Evolutionary conservation across 2,888 invertebrate genomes (phyloP).

Genomic region (Smittia sp.): DNA sequence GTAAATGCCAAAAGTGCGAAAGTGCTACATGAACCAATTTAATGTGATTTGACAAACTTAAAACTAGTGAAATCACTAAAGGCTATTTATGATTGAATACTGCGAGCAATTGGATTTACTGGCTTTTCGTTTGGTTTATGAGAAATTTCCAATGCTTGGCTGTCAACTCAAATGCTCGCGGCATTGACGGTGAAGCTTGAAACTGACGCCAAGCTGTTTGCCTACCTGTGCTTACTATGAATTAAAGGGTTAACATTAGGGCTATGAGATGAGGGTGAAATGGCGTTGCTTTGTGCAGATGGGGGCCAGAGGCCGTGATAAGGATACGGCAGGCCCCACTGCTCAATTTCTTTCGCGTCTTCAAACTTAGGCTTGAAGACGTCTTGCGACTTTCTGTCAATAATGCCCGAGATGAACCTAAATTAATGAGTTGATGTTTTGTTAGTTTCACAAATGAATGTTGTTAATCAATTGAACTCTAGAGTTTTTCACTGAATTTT

Average conservation of each 20-base stretch:
- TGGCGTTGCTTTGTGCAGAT: constrained; percentile 50
- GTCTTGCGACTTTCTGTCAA: constrained; percentile 57
- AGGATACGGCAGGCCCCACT: constrained; percentile 62
- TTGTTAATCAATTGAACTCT: too few relatives aligned
- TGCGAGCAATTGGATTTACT: too few relatives aligned
- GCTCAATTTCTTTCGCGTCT: constrained; percentile 61
- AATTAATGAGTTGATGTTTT: neutral
- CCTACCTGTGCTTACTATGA: constrained; percentile 45
- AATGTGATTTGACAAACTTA: too few relatives aligned
- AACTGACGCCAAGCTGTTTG: neutral
- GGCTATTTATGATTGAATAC: too few relatives aligned
- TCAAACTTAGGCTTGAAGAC: constrained; percentile 52
- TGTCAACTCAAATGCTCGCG: too few relatives aligned
- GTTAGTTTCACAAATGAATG: too few relatives aligned
- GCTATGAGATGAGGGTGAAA: constrained; percentile 50
- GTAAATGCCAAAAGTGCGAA: too few relatives aligned
- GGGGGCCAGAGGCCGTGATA: constrained; percentile 47
- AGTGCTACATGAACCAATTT: too few relatives aligned
- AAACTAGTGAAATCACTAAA: too few relatives aligned
- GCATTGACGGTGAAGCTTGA: too few relatives aligned
- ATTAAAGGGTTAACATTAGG: constrained; percentile 49
- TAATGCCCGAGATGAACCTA: constrained; percentile 55
- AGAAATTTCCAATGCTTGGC: too few relatives aligned
- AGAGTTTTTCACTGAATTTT: neutral
- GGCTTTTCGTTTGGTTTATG: too few relatives aligned